Evolutionary conservation across 2,797 vertebrate species (phyloP).

Genomic region (Xerus rutilus): DNA sequence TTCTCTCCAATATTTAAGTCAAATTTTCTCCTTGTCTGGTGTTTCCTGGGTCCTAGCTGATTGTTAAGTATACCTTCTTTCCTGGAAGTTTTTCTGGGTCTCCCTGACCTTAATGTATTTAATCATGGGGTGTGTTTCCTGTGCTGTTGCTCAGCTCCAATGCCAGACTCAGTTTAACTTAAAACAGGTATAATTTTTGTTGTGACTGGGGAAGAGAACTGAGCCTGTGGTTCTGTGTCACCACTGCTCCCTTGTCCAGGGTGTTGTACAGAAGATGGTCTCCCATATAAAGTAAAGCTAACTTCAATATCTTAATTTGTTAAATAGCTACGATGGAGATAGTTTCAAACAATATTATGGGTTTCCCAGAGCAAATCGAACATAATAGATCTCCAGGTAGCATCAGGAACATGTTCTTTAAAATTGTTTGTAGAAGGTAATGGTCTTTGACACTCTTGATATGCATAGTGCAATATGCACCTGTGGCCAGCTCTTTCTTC

Average conservation of each 20-base stretch:
- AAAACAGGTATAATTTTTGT: neutral
- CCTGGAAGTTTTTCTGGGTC: neutral
- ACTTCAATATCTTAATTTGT: neutral
- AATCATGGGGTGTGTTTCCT: neutral
- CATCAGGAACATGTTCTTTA: neutral
- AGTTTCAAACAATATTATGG: neutral
- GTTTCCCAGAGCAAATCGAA: slow-evolving; percentile 24
- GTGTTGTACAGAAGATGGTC: neutral
- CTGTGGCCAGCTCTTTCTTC: neutral
- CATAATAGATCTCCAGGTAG: neutral
- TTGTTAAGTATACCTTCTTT: neutral
- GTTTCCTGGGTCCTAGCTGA: neutral
- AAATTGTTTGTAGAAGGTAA: slow-evolving; percentile 4
- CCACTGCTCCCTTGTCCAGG: fast-evolving
- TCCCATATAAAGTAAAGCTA: neutral
- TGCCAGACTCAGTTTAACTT: neutral
- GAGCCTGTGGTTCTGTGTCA: neutral
- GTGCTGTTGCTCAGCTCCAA: neutral
- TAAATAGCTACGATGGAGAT: slow-evolving; percentile 28
- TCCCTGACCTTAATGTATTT: neutral
- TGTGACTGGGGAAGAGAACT: neutral
- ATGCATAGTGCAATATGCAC: neutral
- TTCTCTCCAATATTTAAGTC: neutral
- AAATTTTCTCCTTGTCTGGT: neutral
- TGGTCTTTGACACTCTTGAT: neutral